Base-by-base conservation (phyloP, 2,113 vertebrate genomes). In the Archilochus colubris region DNA sequence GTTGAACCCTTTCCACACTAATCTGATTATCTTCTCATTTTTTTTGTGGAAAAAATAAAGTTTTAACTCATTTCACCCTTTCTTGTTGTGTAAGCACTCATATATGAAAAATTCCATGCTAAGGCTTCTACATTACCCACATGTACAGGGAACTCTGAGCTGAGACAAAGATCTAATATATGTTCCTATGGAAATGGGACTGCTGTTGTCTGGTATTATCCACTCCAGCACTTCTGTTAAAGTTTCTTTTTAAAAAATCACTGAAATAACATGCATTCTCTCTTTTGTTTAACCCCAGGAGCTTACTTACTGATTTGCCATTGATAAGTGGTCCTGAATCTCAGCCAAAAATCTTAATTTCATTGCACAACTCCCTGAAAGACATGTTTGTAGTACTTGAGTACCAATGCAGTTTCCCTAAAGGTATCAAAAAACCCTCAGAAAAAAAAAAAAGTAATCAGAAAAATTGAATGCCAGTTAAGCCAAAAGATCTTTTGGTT, bases 401-500 rank as follows among this genome's bases (percentile, higher is more conserved):
- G 28, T 33, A n/a, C 28, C n/a, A 30, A 12, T 23, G 64, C 3
- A 43, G 6, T 31, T 40, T 77, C 59, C 40, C 38, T 16, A 66
- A 76, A 24, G 11, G 14, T 64, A n/a, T 6, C 16, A 15, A 55
- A 28, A 62, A n/a, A 7, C 8, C 7, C 51, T 61, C 57, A n/a
- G 64, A 86, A 80, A 73, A 40, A 72, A 58, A 58, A 73, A 85
- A 44, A 25, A 84, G 79, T 72, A 73, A 88, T 61, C 81, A 93
- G 40, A 93, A 92, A 95, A 30, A 28, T 44, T 44, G 58, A 50
- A 82, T 92, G 61, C 69, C 89, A 91, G 81, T 53, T 90, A 70
- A 96, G 91, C 43, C 86, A 83, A 78, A 95, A 88, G 31, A 95
- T 88, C 86, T 93, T 97, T 88, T 95, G 73, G 86, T 85, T 96